Conservation (phyloP, 2,888 invertebrate species). For the Marronus borbonicus region DNA sequence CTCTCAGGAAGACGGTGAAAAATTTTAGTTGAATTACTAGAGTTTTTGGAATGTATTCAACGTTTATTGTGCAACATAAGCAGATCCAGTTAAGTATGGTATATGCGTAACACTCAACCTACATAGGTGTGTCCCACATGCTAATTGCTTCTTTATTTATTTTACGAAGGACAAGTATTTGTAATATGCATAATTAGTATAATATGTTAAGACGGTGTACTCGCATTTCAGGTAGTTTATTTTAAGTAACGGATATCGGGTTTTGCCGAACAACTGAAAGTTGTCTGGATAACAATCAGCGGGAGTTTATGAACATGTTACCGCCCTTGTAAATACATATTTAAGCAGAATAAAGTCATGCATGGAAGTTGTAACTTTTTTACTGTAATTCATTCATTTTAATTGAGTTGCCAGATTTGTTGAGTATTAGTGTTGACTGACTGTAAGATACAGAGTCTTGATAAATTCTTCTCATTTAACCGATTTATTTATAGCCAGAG, state of each 20-base stretch:
- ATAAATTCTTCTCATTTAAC: too few species aligned
- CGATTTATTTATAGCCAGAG: too few species aligned
- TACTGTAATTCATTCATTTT: too few species aligned
- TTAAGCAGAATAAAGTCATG: too few species aligned
- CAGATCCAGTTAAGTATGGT: slow-evolving; percentile 1
- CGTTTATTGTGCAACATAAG: too few species aligned
- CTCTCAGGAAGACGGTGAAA: too few species aligned
- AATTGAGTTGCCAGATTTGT: too few species aligned
- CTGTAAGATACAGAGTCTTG: too few species aligned
- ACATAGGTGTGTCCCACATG: slow-evolving; percentile 14
- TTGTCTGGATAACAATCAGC: not conserved
- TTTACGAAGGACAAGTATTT: slow-evolving; percentile 17
- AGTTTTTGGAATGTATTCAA: not conserved
- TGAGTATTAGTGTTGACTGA: too few species aligned
- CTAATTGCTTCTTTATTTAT: slow-evolving; percentile 17
- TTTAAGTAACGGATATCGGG: slow-evolving; percentile 37
- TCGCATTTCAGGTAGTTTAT: not conserved
- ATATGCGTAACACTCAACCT: slow-evolving; percentile 1
- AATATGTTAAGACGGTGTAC: not conserved
- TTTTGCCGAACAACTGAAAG: slow-evolving; percentile 17
- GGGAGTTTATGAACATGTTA: not conserved
- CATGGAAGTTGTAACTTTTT: too few species aligned
- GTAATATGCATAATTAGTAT: slow-evolving; percentile 30
- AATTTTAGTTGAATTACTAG: too few species aligned
- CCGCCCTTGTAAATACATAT: not conserved